A percentile compares a stretch with the other conserved stretches of the same genome.
These are phyloP conservation scores for Pseudorhombus dupliciocellatus DNA, from an alignment of 2,113 vertebrate genomes.

Conservation along the genomic window DNA sequence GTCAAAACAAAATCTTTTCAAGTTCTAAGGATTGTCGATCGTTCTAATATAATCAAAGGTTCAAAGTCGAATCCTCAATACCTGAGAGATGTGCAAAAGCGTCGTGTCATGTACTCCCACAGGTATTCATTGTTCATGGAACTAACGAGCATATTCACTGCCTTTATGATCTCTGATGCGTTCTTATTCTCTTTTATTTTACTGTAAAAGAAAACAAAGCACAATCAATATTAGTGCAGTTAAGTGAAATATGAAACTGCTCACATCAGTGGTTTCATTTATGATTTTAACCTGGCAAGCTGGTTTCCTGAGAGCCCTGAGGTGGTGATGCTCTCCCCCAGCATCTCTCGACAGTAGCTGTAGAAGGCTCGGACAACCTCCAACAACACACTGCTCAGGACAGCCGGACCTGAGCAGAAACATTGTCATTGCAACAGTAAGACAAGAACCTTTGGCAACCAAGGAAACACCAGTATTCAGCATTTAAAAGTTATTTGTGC, in stretches of 20 bases:
- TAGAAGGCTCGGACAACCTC: conserved; percentile 95
- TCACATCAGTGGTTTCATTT: background rate
- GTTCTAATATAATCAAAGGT: background rate
- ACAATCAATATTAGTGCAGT: conserved; percentile 4
- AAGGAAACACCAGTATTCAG: background rate
- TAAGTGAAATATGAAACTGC: background rate
- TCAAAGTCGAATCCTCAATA: conserved; percentile 49
- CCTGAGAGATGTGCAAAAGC: conserved; percentile 90
- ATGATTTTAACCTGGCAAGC: conserved; percentile 78
- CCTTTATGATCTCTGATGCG: conserved; percentile 94
- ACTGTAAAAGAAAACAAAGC: conserved; percentile 70
- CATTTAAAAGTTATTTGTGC: background rate
- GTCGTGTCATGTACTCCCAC: conserved; percentile 93
- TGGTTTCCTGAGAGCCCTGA: conserved; percentile 85
- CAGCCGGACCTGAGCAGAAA: conserved; percentile 84
- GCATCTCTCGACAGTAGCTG: conserved; percentile 87
- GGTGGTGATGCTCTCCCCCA: conserved; percentile 84
- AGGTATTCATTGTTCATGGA: conserved; percentile 92
- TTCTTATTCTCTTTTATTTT: conserved; percentile 93
- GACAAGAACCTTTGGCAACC: background rate
- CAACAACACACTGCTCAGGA: conserved; percentile 88
- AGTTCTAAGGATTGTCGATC: background rate
- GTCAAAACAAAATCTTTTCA: background rate
- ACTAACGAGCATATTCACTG: conserved; percentile 91
- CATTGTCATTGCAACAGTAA: background rate